Evolutionary conservation across 2,888 invertebrate species (phyloP), one percentile per base, ranked within the genome.

Genomic region (Liposcelis brunnea): DNA sequence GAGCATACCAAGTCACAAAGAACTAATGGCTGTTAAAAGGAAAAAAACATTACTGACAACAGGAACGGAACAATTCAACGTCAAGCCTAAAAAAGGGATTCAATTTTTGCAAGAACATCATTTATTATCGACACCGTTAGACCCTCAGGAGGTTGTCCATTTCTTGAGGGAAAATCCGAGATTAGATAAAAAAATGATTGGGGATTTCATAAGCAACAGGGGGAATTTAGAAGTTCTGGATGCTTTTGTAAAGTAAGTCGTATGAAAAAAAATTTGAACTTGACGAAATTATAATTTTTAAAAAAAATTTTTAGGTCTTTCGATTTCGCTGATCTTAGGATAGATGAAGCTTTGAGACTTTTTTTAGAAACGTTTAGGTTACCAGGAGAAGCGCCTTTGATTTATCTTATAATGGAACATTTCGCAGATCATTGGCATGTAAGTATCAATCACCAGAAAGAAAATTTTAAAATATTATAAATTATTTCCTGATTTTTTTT

Each of bases 381-480:
- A 56, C 98, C 98, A 0, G 98, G 98, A 0, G 98, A 99, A 65
- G 91, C 98, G 2, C 95, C 97, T 1, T 75, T 95, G 19, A 99
- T 99, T 54, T 85, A 90, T 48, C 71, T 91, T 31, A 75, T 98
- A 38, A 75, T 99, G 68, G 95, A 97, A 64, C 83, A 91, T 59
- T 99, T 99, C 62, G 86, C 97, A 0, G 90, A 91, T 58, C 80
- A 91, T 58, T 97, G 95, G 95, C 90, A 91, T 70, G 86, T 86
- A 57, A 70, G 83, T 75, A 45, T 26, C 8, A 26, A 26, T 6
- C n/a, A n/a, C n/a, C n/a, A n/a, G n/a, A n/a, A n/a, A n/a, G n/a
- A n/a, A n/a, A n/a, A n/a, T n/a, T n/a, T n/a, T n/a, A n/a, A n/a
- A n/a, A n/a, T n/a, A n/a, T n/a, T n/a, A n/a, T n/a, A n/a, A n/a